Percentiles rank a stretch among this genome's conserved stretches.
These are phyloP conservation scores for Diuraphis noxia DNA, from an alignment of 1,140 invertebrate species.

Conservation along the genomic window DNA sequence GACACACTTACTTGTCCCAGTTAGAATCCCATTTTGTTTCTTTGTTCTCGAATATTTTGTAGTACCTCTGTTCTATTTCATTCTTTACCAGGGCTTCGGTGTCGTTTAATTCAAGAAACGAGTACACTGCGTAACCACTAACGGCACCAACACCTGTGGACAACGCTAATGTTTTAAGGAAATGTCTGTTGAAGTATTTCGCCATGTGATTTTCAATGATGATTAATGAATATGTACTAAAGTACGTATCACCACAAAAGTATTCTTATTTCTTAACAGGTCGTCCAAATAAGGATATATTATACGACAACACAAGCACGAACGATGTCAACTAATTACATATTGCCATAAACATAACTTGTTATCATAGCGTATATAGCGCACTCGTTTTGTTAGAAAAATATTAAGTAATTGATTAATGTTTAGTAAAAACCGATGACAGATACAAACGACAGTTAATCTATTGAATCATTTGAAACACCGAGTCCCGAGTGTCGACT, in stretches of 20 bases:
- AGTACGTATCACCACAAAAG: not conserved
- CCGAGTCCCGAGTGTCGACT: too few relatives aligned
- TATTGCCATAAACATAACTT: not conserved
- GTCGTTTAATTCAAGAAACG: not conserved
- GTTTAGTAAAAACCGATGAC: too few relatives aligned
- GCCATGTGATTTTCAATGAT: not conserved
- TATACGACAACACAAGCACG: not conserved
- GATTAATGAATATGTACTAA: not conserved
- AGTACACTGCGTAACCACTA: not conserved
- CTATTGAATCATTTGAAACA: too few relatives aligned
- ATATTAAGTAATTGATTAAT: not conserved
- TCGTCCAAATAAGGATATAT: not conserved
- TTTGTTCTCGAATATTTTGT: constrained; percentile 11
- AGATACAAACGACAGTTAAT: too few relatives aligned
- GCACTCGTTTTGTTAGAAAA: not conserved
- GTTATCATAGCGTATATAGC: not conserved
- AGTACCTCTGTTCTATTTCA: not conserved
- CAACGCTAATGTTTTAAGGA: not conserved
- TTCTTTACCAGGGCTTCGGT: not conserved
- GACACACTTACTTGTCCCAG: constrained; percentile 42
- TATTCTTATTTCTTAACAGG: not conserved
- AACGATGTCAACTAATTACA: not conserved
- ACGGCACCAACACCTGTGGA: not conserved
- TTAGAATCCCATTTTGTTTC: constrained; percentile 32
- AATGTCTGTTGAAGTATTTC: not conserved